Evolutionary conservation across 2,888 invertebrate species (phyloP), one percentile per base, ranked within the genome.

Genomic region (Nipponacmea schrenckii): DNA sequence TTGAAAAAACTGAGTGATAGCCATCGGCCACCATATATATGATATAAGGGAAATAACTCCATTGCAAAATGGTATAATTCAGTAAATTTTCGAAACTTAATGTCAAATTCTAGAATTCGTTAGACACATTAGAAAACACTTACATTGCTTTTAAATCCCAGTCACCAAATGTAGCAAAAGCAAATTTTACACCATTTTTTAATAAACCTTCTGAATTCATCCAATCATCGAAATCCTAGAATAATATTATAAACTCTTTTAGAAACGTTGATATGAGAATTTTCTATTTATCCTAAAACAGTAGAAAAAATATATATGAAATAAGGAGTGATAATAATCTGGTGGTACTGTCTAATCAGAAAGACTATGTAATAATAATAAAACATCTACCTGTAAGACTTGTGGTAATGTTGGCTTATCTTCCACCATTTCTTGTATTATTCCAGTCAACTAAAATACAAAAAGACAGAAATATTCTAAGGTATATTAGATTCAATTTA

Each of bases 131-230:
- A 8, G 10, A 39, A 39, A 10, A 39, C 10, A 76, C 83, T 83
- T 81, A 87, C 88, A 92, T 91, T 1, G 84, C 87, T 72, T 88
- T 89, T 10, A 92, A 84, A 77, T 90, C 90, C 92, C 92, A 92
- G 83, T 92, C 92, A 10, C 92, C 92, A 83, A 91, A 92, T 0
- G 92, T 92, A 0, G 92, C 90, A 86, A 92, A 91, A 5, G 88
- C 81, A 66, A 90, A 89, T 8, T 81, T 89, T 71, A 89, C 88
- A 17, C 86, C 85, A 14, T 87, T 80, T 1, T 87, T 78, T n/a
- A 87, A 65, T 31, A 89, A 74, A 7, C 84, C 84, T 71, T 90
- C 88, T 8, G 87, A 75, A 7, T 82, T 72, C 79, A 92, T 81
- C 92, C 92, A 92, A 5, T 83, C 24, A 63, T 89, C 79, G 83